Base-by-base conservation (phyloP, 2,888 invertebrate species). In the Aleiodes testaceus region DNA sequence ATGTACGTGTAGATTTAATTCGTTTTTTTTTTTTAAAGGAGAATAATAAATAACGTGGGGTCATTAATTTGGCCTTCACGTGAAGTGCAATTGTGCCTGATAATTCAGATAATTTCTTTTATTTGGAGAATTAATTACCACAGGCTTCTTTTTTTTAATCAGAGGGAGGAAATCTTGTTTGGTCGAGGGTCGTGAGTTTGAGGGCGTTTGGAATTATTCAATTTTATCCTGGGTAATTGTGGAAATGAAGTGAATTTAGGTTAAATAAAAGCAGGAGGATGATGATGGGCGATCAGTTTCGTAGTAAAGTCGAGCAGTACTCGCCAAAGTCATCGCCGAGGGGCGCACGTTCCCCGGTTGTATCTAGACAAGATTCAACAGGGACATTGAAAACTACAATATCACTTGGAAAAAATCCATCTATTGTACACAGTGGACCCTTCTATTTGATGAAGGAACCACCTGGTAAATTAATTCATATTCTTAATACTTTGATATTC, bases 381-480 rank as follows among this genome's bases (percentile, higher is more conserved):
- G 98, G 98, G 84, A 98, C 98, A 77, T 91, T 98, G 80, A 98
- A 98, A 90, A 97, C 98, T 81, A 98, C 98, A 80, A 98, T 98
- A 90, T 96, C 97, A 77, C 90, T 98, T 79, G 98, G 98, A 80
- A 98, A 98, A 89, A 97, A 97, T 87, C 98, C 98, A 71, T 95
- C 97, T 72, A 97, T 98, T 82, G 96, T 98, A 88, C 97, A 97
- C 88, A 96, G 96, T 89, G 98, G 98, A 84, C 98, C 98, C 82
- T 98, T 98, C 89, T 98, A 98, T 90, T 93, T 98, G 88, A 96
- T 98, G 94, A 97, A 97, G 91, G 97, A 97, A 89, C 95, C 96
- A 85, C 96, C 96, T 90, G 94, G 96, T 95, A 90, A 84, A 83
- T 78, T 66, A 12, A 47, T 65, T 64, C n/a, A 45, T 22, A 16